Percentiles rank a stretch among this genome's conserved stretches.
These are phyloP conservation scores for Diploptera punctata DNA, from an alignment of 2,888 invertebrate genomes.

Conservation along the genomic window DNA sequence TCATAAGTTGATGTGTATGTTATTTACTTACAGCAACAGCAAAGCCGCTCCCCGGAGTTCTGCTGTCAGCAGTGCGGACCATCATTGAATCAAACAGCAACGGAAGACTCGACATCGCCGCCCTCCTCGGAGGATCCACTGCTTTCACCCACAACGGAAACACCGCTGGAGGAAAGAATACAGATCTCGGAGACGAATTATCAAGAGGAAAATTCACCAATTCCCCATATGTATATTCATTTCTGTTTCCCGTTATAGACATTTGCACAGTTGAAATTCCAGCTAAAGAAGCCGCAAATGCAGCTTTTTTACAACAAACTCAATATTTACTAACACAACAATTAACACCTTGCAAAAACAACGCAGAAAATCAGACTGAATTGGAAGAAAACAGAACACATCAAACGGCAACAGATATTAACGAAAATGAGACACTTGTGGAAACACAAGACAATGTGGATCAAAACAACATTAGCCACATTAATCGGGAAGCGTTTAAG, in stretches of 20 bases:
- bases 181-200: not conserved
- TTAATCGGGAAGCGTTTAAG: not conserved
- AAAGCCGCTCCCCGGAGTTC: slow-evolving; percentile 55
- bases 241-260: slow-evolving; percentile 55
- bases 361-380: not conserved
- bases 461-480: not conserved
- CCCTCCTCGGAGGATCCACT: not conserved
- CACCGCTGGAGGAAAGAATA: not conserved
- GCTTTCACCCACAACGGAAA: not conserved
- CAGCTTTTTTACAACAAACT: slow-evolving; percentile 34
- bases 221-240: slow-evolving; percentile 38
- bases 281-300: slow-evolving; percentile 45
- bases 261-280: slow-evolving; percentile 55
- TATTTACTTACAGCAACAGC: slow-evolving; percentile 52
- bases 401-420: not conserved
- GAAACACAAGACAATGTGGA: not conserved
- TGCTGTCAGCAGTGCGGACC: slow-evolving; percentile 51
- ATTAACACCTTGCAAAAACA: slow-evolving; percentile 10
- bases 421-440: not conserved
- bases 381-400: not conserved
- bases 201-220: not conserved
- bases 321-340: slow-evolving; percentile 23
- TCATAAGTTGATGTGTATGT: not conserved
- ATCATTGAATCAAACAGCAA: slow-evolving; percentile 40
- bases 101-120: slow-evolving; percentile 44